Percentiles rank a stretch among this genome's conserved stretches.
Evolutionary conservation across 1,140 invertebrate genomes (phyloP).

Genomic region (Trinorchestia longiramus): DNA sequence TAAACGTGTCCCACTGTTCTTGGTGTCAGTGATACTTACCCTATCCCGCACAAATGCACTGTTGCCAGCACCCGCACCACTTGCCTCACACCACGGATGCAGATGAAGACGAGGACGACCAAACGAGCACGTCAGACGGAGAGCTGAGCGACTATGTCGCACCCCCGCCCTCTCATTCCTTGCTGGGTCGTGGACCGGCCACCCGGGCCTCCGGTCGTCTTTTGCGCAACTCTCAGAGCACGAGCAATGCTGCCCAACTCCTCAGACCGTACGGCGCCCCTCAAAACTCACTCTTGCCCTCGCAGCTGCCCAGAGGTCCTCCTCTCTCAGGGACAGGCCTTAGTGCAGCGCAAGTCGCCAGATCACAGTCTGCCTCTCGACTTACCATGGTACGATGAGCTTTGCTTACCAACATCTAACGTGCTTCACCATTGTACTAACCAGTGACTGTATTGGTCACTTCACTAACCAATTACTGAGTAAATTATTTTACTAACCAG

Average conservation of each 20-base stretch:
- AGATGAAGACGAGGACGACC: constrained; percentile 62
- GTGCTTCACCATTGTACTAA: neutral
- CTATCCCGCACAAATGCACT: neutral
- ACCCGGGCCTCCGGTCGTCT: constrained; percentile 59
- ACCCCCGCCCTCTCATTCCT: constrained; percentile 57
- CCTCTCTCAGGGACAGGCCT: neutral
- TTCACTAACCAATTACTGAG: neutral
- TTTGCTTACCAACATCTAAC: neutral
- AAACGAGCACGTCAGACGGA: constrained; percentile 64
- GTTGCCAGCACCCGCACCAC: constrained; percentile 44
- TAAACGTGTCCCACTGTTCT: neutral
- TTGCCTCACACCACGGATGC: constrained; percentile 59
- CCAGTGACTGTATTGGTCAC: neutral
- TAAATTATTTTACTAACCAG: neutral
- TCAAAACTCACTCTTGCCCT: constrained; percentile 23
- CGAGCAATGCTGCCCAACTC: constrained; percentile 34
- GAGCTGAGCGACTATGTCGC: constrained; percentile 66
- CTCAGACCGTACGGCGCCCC: constrained; percentile 15
- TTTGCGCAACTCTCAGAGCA: constrained; percentile 58
- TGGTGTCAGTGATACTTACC: neutral
- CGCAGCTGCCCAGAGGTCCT: constrained; percentile 26
- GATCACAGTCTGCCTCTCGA: constrained; percentile 64
- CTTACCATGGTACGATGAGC: constrained; percentile 64
- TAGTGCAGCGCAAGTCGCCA: constrained; percentile 57
- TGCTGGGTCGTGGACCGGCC: constrained; percentile 57